Base-by-base conservation (phyloP, 1,140 invertebrate genomes). In the Drosophila miranda region DNA sequence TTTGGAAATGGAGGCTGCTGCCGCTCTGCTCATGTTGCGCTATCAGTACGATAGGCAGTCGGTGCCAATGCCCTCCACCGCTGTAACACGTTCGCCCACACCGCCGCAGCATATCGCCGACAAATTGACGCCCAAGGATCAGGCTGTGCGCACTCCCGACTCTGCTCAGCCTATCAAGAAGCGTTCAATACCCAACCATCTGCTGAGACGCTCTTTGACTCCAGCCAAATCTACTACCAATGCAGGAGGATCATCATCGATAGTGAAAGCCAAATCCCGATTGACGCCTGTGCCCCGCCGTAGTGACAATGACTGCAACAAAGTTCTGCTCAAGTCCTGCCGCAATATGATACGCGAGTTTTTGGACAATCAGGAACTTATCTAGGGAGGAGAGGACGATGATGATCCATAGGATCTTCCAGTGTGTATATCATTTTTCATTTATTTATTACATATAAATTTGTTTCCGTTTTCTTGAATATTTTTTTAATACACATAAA, bases 361-460 rank as follows among this genome's bases (percentile, higher is more conserved):
- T 14, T 50, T 86, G 28, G 78, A 87, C 51, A 82, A 72, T 56
- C 57, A 66, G 55, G 78, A 86, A 8, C 28, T 77, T 16, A 60
- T 75, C 16, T 83, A 26, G 23, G 4, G 23, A 26, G 23, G 23
- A 26, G 23, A 26, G 23, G 23, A 26, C 23, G 23, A 14, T 8
- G 8, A 23, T 19, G 30, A 62, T 62, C 53, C n/a, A 6, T 8
- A 7, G 26, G 59, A 66, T 66, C 30, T 48, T 48, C n/a, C 34
- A 38, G 34, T 38, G 42, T 28, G 42, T 28, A 42, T 56, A 68
- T 68, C 51, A 76, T 23, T 82, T 86, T 56, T 74, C 70, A 81
- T 87, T 86, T 84, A 83, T 84, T 84, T 81, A 86, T 86, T 86
- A 81, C 81, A 84, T 80, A 83, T 84, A 83, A 86, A 86, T 87